These are phyloP conservation scores for Andrena flavipes DNA, from an alignment of 2,888 invertebrate genomes.

Conservation along the genomic window DNA sequence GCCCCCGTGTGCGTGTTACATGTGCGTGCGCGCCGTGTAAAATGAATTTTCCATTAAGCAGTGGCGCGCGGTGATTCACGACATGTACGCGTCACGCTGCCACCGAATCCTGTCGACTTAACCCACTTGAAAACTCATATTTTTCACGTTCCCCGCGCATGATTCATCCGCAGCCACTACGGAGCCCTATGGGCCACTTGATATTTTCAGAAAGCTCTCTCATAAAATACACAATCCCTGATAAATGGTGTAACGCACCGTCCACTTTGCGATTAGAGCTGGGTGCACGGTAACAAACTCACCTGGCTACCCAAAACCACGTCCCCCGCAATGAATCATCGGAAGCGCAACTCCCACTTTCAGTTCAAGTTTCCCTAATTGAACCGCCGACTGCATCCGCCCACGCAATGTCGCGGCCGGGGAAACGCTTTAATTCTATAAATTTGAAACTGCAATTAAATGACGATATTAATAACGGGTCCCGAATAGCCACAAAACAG, in stretches of 20 bases:
- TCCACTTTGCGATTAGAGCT: too few relatives aligned
- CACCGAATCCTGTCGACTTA: slow-evolving; percentile 24
- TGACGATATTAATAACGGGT: slow-evolving; percentile 38
- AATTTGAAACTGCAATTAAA: slow-evolving; percentile 18
- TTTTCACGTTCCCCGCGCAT: too few relatives aligned
- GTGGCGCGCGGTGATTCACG: slow-evolving; percentile 62
- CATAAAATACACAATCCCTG: too few relatives aligned
- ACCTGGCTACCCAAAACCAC: too few relatives aligned
- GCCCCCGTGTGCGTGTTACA: slow-evolving; percentile 35
- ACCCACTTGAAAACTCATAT: slow-evolving; percentile 1
- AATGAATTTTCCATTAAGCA: slow-evolving; percentile 72
- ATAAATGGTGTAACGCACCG: too few relatives aligned
- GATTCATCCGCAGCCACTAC: neutral
- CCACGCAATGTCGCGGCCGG: neutral
- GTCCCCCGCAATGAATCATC: too few relatives aligned
- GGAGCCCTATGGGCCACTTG: neutral
- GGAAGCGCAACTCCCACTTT: too few relatives aligned
- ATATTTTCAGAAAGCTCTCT: too few relatives aligned
- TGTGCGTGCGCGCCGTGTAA: slow-evolving; percentile 49
- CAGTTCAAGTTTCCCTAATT: too few relatives aligned
- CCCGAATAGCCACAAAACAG: too few relatives aligned
- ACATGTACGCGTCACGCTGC: slow-evolving; percentile 43
- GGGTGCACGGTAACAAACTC: too few relatives aligned
- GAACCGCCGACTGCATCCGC: neutral
- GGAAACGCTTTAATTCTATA: slow-evolving; percentile 9